phyloP scores from a whole-genome alignment of 1,140 invertebrate genomes.

The Heterodera schachtii region DNA sequence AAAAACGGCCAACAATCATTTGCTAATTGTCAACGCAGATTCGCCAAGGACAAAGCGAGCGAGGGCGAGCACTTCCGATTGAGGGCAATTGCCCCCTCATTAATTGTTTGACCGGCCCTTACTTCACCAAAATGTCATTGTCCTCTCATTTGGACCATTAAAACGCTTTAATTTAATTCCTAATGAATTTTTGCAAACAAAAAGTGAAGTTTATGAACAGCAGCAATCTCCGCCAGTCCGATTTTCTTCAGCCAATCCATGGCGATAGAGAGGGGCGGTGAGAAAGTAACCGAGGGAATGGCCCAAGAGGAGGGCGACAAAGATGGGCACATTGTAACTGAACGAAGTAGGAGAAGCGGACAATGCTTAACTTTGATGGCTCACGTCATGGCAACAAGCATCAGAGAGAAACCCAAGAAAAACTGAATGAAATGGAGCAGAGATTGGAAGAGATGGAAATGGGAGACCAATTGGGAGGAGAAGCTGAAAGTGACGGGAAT shows the following conservation, averaged over 20 bases:
- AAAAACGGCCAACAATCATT: not conserved
- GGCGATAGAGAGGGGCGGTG: constrained; percentile 14
- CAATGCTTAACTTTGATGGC: not conserved
- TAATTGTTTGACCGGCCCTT: not conserved
- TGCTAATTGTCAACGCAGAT: not conserved
- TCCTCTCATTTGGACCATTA: too few species aligned
- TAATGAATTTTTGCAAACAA: not conserved
- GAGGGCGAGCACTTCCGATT: constrained; percentile 20
- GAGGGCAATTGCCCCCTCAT: not conserved
- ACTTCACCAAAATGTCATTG: not conserved
- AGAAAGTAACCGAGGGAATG: constrained; percentile 28
- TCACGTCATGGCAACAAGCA: constrained; percentile 92
- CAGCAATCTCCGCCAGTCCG: constrained; percentile 24
- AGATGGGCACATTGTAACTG: constrained; percentile 28
- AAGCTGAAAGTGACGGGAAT: constrained; percentile 5
- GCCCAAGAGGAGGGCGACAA: constrained; percentile 16
- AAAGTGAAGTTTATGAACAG: constrained; percentile 8
- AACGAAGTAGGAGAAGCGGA: not conserved
- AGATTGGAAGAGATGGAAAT: constrained; percentile 74
- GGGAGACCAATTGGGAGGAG: constrained; percentile 27
- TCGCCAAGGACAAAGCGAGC: constrained; percentile 9
- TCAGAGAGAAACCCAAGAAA: constrained; percentile 85
- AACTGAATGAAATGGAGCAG: constrained; percentile 84
- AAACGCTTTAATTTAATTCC: not conserved
- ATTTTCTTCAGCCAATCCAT: constrained; percentile 26